Conservation (phyloP, 2,888 invertebrate species). For the Spodoptera littoralis region DNA sequence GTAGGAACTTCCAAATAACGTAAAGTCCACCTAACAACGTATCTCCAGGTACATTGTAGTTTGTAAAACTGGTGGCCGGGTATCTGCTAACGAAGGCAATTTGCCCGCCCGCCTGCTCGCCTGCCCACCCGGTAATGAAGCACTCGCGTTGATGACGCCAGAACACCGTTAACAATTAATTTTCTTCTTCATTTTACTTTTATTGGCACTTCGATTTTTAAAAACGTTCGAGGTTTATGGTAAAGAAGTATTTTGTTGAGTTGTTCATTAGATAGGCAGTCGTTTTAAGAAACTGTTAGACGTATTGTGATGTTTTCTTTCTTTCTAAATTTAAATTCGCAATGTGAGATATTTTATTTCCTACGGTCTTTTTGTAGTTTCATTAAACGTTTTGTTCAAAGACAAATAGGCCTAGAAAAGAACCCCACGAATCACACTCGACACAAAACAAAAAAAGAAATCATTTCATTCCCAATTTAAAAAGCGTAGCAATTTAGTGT, state of each 20-base stretch:
- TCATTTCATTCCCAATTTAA: conserved; percentile 34
- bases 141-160: conserved; percentile 50
- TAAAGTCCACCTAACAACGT: conserved; percentile 22
- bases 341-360: too few species aligned
- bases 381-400: neutral
- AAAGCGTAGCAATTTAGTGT: conserved; percentile 40
- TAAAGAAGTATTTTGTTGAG: conserved; percentile 8
- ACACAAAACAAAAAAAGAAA: neutral
- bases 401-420: neutral
- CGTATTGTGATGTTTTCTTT: too few species aligned
- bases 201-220: conserved; percentile 55
- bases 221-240: conserved; percentile 32
- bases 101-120: conserved; percentile 47
- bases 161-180: conserved; percentile 63
- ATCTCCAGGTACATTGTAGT: conserved; percentile 36
- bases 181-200: conserved; percentile 61
- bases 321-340: too few species aligned
- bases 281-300: too few species aligned
- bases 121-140: conserved; percentile 65
- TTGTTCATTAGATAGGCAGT: conserved; percentile 11
- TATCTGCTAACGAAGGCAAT: conserved; percentile 75
- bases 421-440: neutral
- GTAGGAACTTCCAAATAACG: conserved; percentile 13
- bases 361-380: too few species aligned
- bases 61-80: conserved; percentile 50